Base-by-base conservation (phyloP, 1,140 invertebrate species). In the Psix sp. region DNA sequence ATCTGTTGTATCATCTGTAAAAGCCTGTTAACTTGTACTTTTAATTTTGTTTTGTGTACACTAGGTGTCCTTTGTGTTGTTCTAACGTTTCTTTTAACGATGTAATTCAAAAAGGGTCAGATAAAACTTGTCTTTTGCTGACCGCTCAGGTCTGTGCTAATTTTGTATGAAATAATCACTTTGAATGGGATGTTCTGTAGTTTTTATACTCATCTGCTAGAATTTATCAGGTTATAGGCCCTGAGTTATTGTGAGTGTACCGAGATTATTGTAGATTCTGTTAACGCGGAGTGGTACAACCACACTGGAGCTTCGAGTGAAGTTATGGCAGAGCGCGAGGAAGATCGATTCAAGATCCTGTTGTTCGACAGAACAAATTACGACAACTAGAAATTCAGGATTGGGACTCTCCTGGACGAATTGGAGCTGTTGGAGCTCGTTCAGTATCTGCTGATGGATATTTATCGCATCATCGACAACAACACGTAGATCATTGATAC, bases 301-400 rank as follows among this genome's bases (percentile, higher is more conserved):
- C 42, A 39, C 36, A 5, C 18, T 2, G 9, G 2, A 4, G 9
- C 5, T 15, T 39, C 7, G 10, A 3, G n/a, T 13, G 20, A 51
- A 48, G 46, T 31, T 15, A 76, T 75, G 54, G 14, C 26, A 9
- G 42, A 48, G 57, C 35, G 48, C 40, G 52, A 76, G 72, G 80
- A 78, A 71, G 59, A 65, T 38, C 38, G 20, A 18, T n/a, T n/a
- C n/a, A n/a, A n/a, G n/a, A 57, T 56, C 49, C 35, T 56, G 31
- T 56, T 42, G 33, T 62, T 63, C 24, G 52, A 65, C 38, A 45
- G 63, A 1, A 35, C 16, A 3, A 52, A 66, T 17, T 73, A 52
- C n/a, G 33, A 9, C 36, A 67, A 67, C 29, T 59, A 52, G 60
- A 74, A 56, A 31, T 71, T 49, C 36, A 33, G 42, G 9, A 70